A percentile compares a stretch with the other conserved stretches of the same genome.
phyloP scores from a whole-genome alignment of 2,113 vertebrate genomes.

The Anhinga rufa region DNA sequence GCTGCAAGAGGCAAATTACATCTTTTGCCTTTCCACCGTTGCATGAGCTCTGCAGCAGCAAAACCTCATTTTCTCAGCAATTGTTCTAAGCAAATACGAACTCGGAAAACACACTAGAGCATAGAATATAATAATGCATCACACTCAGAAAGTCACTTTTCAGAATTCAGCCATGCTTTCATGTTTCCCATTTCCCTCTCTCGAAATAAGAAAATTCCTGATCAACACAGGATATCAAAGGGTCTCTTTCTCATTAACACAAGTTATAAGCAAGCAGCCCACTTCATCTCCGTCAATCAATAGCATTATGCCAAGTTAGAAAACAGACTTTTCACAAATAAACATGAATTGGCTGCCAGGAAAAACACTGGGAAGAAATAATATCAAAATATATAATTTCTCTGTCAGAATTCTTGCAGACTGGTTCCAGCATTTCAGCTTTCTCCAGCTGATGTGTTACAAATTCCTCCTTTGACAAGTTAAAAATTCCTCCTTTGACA shows the following conservation, averaged over 20 bases:
- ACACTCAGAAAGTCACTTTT: background rate
- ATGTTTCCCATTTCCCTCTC: background rate
- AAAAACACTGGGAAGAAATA: background rate
- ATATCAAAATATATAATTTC: background rate
- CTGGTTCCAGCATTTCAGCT: background rate
- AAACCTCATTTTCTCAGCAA: conserved; percentile 50
- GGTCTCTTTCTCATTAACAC: background rate
- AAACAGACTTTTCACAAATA: background rate
- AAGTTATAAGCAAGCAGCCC: background rate
- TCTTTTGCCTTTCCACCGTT: background rate
- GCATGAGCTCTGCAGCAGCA: conserved; percentile 31
- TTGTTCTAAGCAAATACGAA: conserved; percentile 8
- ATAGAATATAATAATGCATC: conserved; percentile 1
- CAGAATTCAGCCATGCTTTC: background rate
- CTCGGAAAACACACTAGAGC: conserved; percentile 44
- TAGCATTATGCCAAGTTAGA: background rate
- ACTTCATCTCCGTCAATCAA: background rate
- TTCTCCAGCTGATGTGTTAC: background rate
- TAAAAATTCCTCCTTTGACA: background rate
- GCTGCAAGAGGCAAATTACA: conserved; percentile 24
- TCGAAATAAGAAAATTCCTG: background rate
- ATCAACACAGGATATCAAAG: background rate
- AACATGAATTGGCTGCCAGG: background rate
- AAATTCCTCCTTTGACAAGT: background rate
- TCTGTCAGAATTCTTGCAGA: background rate